Conservation (phyloP, 2,888 invertebrate species). For the Microdon myrmicae region DNA sequence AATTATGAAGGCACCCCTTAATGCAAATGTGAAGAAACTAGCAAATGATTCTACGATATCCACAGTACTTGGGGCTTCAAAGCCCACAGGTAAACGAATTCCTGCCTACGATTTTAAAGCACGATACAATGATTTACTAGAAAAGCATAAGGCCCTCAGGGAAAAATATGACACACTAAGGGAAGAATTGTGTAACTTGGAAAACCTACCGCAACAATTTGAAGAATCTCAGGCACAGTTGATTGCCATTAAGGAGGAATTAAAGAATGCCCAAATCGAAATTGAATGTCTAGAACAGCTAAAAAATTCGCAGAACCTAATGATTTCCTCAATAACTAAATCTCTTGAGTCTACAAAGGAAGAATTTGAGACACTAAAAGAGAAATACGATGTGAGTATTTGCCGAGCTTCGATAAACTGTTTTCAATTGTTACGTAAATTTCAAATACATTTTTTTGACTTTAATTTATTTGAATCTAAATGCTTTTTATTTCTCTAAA, state of each 20-base stretch:
- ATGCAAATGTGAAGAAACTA: slow-evolving; percentile 22
- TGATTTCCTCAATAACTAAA: slow-evolving; percentile 59
- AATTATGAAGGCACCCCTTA: too few relatives aligned
- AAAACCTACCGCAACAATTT: slow-evolving; percentile 69
- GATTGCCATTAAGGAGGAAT: slow-evolving; percentile 58
- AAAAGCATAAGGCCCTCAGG: slow-evolving; percentile 71
- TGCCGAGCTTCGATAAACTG: not conserved
- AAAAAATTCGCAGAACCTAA: slow-evolving; percentile 57
- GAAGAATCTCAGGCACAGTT: slow-evolving; percentile 66
- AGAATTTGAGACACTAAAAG: slow-evolving; percentile 58
- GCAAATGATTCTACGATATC: slow-evolving; percentile 47
- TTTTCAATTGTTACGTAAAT: too few relatives aligned
- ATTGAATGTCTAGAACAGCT: slow-evolving; percentile 60
- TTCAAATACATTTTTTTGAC: not conserved
- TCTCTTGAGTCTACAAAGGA: slow-evolving; percentile 58
- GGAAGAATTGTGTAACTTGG: slow-evolving; percentile 68
- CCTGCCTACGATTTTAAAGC: slow-evolving; percentile 76
- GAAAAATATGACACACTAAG: slow-evolving; percentile 69
- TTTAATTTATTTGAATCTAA: not conserved
- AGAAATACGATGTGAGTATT: slow-evolving; percentile 56
- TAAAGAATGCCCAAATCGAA: slow-evolving; percentile 57
- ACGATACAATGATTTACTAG: slow-evolving; percentile 71
- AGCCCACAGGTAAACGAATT: slow-evolving; percentile 69
- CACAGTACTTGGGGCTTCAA: slow-evolving; percentile 54
- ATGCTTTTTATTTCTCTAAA: slow-evolving; percentile 39